Percentiles rank a stretch among this genome's conserved stretches.
These are phyloP conservation scores for Eumaeus atala DNA, from an alignment of 1,140 invertebrate genomes.

Conservation along the genomic window DNA sequence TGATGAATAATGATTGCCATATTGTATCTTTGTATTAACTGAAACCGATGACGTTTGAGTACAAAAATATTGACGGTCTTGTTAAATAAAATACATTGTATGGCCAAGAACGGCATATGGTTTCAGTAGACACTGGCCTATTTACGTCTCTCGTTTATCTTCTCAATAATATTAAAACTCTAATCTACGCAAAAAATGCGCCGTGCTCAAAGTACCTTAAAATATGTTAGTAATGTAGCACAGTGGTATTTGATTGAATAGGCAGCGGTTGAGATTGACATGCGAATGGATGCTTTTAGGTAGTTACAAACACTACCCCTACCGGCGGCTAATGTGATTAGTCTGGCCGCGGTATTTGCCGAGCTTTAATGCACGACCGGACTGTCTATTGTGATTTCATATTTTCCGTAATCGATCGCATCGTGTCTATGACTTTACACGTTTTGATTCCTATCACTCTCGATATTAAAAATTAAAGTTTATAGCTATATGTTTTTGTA, in stretches of 20 bases:
- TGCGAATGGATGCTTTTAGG: slow-evolving; percentile 50
- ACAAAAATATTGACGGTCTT: too few species aligned
- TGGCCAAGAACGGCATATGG: too few species aligned
- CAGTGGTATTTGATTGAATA: slow-evolving; percentile 13
- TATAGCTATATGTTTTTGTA: too few species aligned
- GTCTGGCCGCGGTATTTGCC: slow-evolving; percentile 46
- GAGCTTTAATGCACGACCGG: slow-evolving; percentile 45
- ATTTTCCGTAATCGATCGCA: slow-evolving; percentile 34
- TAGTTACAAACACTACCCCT: slow-evolving; percentile 49
- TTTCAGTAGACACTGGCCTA: too few species aligned
- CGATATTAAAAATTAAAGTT: too few species aligned
- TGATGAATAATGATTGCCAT: too few species aligned
- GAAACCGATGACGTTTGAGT: too few species aligned
- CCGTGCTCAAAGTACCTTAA: background rate
- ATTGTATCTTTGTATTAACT: too few species aligned
- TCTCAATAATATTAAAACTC: too few species aligned
- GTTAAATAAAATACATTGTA: too few species aligned
- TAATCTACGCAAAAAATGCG: too few species aligned
- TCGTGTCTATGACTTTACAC: background rate
- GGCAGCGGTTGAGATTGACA: slow-evolving; percentile 26
- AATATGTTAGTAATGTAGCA: slow-evolving; percentile 6
- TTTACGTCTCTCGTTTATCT: too few species aligned
- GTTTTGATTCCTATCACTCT: background rate
- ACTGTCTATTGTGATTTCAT: slow-evolving; percentile 37
- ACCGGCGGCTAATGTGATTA: slow-evolving; percentile 57